Conservation (phyloP, 2,888 invertebrate genomes). For the Subacronicta megacephala region DNA sequence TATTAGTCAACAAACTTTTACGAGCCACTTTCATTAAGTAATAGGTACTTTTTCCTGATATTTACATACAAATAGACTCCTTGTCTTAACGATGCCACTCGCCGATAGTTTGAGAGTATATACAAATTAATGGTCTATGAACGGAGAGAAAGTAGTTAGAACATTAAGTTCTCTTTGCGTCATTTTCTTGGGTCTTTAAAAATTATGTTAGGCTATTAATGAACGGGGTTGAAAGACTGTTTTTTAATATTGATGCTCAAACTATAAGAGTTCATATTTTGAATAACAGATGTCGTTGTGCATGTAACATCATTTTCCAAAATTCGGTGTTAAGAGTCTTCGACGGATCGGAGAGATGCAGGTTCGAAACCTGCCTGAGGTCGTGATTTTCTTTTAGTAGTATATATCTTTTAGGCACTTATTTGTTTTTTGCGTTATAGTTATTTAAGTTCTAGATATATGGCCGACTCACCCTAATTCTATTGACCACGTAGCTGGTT, state of each 20-base stretch:
- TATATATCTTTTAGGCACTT: too few species aligned
- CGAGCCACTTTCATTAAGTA: slow-evolving; percentile 32
- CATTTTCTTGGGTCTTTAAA: slow-evolving; percentile 28
- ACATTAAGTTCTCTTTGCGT: slow-evolving; percentile 30
- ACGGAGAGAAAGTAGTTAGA: slow-evolving; percentile 25
- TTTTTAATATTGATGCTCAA: slow-evolving; percentile 21
- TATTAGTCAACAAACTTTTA: slow-evolving; percentile 47
- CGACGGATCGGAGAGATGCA: too few species aligned
- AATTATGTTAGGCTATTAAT: slow-evolving; percentile 34
- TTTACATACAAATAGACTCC: slow-evolving; percentile 48
- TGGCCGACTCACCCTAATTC: too few species aligned
- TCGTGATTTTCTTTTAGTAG: too few species aligned
- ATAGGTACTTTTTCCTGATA: slow-evolving; percentile 38
- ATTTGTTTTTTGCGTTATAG: too few species aligned
- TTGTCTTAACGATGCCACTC: slow-evolving; percentile 18
- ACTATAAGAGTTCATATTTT: too few species aligned
- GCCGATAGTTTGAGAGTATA: slow-evolving; percentile 34
- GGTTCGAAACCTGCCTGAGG: too few species aligned
- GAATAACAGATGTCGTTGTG: too few species aligned
- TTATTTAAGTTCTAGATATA: too few species aligned
- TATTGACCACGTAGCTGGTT: too few species aligned
- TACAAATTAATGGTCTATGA: slow-evolving; percentile 39
- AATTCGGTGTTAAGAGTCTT: too few species aligned
- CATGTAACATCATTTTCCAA: too few species aligned
- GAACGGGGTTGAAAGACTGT: slow-evolving; percentile 4